These are phyloP conservation scores for Gyrodactylus bullatarudis DNA, from an alignment of 1,140 invertebrate species.

Conservation along the genomic window DNA sequence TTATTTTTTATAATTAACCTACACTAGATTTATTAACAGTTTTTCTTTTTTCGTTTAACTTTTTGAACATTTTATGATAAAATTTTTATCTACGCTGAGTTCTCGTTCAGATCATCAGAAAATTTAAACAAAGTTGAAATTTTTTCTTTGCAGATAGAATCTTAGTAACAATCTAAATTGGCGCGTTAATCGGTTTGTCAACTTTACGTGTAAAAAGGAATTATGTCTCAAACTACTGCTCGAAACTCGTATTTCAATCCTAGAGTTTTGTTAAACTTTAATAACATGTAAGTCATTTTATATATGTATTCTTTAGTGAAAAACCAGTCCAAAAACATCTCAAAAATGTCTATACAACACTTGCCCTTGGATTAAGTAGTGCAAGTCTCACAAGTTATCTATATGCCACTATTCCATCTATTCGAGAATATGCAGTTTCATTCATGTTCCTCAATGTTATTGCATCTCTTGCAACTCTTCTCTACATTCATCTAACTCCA, in stretches of 20 bases:
- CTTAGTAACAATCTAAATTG: no score
- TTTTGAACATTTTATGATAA: neutral
- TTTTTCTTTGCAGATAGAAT: no score
- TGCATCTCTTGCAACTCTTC: neutral
- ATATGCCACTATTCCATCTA: neutral
- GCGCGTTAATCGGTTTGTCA: no score
- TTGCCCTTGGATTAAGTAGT: neutral
- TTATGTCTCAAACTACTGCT: neutral
- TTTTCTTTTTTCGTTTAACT: neutral
- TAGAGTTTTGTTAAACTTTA: neutral
- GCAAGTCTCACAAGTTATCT: neutral
- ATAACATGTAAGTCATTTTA: neutral
- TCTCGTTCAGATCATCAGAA: neutral
- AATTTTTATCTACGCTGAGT: neutral
- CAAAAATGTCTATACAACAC: conserved; percentile 4
- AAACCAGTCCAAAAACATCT: conserved; percentile 4
- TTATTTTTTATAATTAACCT: neutral
- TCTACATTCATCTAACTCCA: neutral
- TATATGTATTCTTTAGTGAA: neutral
- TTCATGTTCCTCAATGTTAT: neutral
- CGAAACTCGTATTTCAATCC: neutral
- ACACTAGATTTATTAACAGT: neutral
- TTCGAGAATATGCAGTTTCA: neutral
- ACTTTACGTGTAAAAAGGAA: neutral
- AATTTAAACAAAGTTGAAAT: neutral